phyloP scores from a whole-genome alignment of 2,888 invertebrate genomes.

The Melipona beecheii region DNA sequence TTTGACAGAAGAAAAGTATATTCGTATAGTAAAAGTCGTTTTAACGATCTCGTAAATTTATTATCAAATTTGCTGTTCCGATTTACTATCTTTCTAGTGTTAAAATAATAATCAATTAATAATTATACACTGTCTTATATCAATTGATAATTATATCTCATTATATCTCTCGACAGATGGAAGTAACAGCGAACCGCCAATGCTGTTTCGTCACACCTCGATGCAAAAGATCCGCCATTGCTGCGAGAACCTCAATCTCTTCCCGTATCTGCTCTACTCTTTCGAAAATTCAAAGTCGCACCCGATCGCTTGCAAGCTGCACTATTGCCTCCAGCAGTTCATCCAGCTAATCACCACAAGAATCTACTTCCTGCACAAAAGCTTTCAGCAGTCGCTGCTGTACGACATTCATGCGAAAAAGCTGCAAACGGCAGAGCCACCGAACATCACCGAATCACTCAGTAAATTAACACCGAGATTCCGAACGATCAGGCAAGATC shows the following conservation, averaged over 20 bases:
- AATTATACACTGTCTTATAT: no score
- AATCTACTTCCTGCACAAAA: conserved; percentile 73
- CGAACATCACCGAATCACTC: not conserved
- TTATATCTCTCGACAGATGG: conserved; percentile 74
- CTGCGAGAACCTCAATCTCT: conserved; percentile 82
- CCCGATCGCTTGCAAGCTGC: conserved; percentile 77
- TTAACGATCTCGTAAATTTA: no score
- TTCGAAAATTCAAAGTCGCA: conserved; percentile 80
- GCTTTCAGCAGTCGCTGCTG: conserved; percentile 66
- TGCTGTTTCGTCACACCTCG: conserved; percentile 77
- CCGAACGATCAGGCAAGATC: conserved; percentile 45
- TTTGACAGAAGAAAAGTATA: no score
- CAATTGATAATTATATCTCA: not conserved
- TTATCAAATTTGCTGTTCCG: no score
- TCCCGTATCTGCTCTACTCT: conserved; percentile 81
- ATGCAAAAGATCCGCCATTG: conserved; percentile 83
- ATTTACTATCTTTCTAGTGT: not conserved
- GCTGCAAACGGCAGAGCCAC: not conserved
- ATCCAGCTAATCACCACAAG: conserved; percentile 70
- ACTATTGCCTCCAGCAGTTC: conserved; percentile 73
- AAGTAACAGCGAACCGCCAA: conserved; percentile 77
- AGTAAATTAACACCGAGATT: conserved; percentile 46
- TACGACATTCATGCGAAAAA: conserved; percentile 30
- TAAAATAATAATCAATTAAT: no score
- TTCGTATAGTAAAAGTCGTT: no score